Evolutionary conservation across 2,113 vertebrate genomes (phyloP), one percentile per base, ranked within the genome.

Genomic region (Tenrec ecaudatus): DNA sequence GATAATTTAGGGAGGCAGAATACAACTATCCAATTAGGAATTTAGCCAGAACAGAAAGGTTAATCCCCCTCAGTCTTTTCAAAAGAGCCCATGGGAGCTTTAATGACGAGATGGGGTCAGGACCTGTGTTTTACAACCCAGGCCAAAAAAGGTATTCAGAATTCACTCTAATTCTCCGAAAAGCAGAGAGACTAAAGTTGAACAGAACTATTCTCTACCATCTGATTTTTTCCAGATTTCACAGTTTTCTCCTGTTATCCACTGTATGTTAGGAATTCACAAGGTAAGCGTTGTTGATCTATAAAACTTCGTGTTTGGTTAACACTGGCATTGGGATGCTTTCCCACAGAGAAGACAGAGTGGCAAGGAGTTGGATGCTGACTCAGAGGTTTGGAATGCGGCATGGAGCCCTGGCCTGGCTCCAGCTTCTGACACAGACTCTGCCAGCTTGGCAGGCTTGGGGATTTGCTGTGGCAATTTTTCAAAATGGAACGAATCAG

Each of bases 361-460:
- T 91, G 88, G 90, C 87, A 79, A 17, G 82, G 92, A 90, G 93
- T 85, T 20, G 91, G 94, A 92, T 97, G 97, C 96, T 98, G 97
- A 97, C 96, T 97, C 97, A 98, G 97, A 98, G 95, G 94, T 96
- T 97, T 97, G 97, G 96, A 97, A 97, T 94, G 96, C 77, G 75
- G 79, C 79, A 95, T 90, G 3, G 6, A 97, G 97, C 97, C 90
- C 97, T 98, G 98, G 98, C 98, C 80, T 11, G 60, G 80, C 86
- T 97, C 97, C 98, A 98, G 93, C 89, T 94, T 96, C 27, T 2
- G 95, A 94, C 88, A 96, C 19, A 62, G 86, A 97, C 94, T 87
- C 97, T 98, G 98, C 97, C 98, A 98, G 97, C 83, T 98, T 98
- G 98, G 98, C 98, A 98, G 97, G 83, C 97, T 96, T 69, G 36